These are phyloP conservation scores for Rhopalosiphum padi DNA, from an alignment of 1,140 invertebrate species.

Conservation along the genomic window DNA sequence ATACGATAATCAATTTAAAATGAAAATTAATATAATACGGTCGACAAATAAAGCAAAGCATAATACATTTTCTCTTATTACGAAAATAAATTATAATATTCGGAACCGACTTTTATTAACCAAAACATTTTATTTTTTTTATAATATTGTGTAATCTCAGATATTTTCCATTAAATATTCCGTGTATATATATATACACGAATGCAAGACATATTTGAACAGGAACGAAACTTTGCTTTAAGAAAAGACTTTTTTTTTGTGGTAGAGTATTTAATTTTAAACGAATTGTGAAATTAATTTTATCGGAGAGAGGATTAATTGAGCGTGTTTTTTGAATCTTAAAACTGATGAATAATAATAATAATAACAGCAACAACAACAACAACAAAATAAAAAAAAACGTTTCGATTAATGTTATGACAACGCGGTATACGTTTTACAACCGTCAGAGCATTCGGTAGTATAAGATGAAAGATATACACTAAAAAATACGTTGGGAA, in stretches of 20 bases:
- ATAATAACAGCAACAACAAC: background rate
- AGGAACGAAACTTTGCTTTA: background rate
- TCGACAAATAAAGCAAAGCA: background rate
- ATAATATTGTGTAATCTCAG: background rate
- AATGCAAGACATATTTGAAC: background rate
- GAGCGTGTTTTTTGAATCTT: background rate
- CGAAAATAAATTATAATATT: background rate
- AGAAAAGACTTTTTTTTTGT: background rate
- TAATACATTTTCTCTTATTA: background rate
- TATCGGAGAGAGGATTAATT: background rate
- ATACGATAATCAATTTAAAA: background rate
- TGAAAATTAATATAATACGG: background rate
- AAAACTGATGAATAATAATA: slow-evolving; percentile 12
- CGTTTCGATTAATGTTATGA: background rate
- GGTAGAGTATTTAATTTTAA: background rate
- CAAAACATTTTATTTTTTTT: background rate
- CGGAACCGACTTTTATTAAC: background rate
- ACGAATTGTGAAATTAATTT: background rate
- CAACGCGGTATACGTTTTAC: background rate
- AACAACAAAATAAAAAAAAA: too few relatives aligned
- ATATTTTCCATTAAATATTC: background rate
- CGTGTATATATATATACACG: background rate
- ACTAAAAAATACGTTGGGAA: background rate
- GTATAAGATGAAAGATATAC: background rate
- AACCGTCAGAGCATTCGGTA: background rate